Conservation (phyloP, 2,888 invertebrate species). For the Tinea pellionella region DNA sequence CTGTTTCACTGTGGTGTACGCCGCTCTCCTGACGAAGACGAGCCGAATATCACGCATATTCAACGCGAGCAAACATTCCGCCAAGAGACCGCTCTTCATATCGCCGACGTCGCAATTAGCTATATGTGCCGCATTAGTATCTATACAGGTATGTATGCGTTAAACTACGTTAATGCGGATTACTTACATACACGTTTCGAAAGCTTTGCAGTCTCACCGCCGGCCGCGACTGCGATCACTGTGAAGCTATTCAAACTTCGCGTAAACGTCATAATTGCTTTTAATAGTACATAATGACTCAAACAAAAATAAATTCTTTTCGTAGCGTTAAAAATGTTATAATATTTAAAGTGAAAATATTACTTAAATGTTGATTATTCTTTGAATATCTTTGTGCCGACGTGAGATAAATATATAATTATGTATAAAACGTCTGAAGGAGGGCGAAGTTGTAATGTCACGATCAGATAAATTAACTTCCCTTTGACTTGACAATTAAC, state of each 20-base stretch:
- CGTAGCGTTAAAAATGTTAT: too few relatives aligned
- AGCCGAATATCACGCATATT: conserved; percentile 97
- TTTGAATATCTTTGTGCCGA: too few relatives aligned
- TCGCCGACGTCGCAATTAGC: conserved; percentile 90
- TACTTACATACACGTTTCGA: too few relatives aligned
- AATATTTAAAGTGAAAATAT: too few relatives aligned
- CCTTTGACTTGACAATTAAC: not conserved
- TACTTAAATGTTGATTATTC: too few relatives aligned
- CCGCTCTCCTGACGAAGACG: conserved; percentile 96
- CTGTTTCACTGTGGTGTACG: conserved; percentile 97
- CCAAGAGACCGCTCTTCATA: conserved; percentile 93
- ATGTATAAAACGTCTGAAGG: not conserved
- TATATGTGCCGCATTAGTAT: conserved; percentile 88
- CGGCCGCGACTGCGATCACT: too few relatives aligned
- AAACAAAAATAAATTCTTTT: too few relatives aligned
- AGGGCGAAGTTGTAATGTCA: not conserved
- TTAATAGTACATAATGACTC: too few relatives aligned
- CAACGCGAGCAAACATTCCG: conserved; percentile 95
- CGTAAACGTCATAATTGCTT: too few relatives aligned
- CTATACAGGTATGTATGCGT: conserved; percentile 77
- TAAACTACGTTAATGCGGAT: not conserved
- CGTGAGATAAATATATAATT: not conserved
- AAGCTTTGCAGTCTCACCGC: too few relatives aligned
- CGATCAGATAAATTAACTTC: not conserved
- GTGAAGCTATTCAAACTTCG: too few relatives aligned